phyloP scores from a whole-genome alignment of 2,113 vertebrate species.

The Cochlearius cochlearius region DNA sequence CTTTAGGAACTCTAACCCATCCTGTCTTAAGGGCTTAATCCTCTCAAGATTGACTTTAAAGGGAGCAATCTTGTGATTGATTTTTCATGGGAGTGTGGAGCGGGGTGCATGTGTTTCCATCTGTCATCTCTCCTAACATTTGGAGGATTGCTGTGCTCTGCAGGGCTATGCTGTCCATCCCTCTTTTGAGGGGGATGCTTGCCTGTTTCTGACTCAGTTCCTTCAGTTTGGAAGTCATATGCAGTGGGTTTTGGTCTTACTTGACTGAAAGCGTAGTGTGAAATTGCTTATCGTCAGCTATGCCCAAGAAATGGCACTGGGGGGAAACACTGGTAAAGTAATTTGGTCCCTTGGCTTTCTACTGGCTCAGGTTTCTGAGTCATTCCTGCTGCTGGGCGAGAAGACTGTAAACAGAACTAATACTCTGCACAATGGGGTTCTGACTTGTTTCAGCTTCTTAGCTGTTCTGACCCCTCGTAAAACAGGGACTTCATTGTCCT shows the following conservation, averaged over 20 bases:
- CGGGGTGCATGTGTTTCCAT: not conserved
- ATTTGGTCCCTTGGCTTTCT: not conserved
- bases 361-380: constrained; percentile 10
- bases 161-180: not conserved
- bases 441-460: constrained; percentile 68
- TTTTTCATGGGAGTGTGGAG: not conserved
- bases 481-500: constrained; percentile 77
- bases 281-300: not conserved
- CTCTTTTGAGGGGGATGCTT: not conserved
- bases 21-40: not conserved
- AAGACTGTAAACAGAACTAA: constrained; percentile 29
- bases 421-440: constrained; percentile 54
- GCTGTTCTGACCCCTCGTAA: constrained; percentile 63
- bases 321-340: not conserved
- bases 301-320: not conserved
- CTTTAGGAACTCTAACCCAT: not conserved
- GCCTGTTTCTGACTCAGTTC: not conserved
- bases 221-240: not conserved
- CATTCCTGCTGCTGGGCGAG: not conserved
- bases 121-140: not conserved
- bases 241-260: not conserved
- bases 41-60: not conserved
- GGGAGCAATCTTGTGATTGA: not conserved
- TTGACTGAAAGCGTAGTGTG: not conserved
- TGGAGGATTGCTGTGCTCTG: not conserved